Percentiles rank a stretch among this genome's conserved stretches.
Evolutionary conservation across 2,888 invertebrate genomes (phyloP).

Genomic region (Sclerodermus sp.): DNA sequence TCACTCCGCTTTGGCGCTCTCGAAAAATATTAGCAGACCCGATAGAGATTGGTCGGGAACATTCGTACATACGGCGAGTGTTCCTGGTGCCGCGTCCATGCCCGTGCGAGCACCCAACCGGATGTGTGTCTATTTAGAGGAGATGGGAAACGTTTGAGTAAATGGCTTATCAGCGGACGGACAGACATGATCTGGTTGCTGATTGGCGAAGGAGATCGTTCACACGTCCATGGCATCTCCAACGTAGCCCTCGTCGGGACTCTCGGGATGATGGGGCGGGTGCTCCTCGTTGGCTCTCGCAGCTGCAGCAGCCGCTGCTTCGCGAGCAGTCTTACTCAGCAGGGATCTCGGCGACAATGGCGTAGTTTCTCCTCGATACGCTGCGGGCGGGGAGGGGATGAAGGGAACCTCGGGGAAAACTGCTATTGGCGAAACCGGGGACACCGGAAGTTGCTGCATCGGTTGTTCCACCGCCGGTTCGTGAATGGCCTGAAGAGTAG

Average conservation of each 20-base stretch:
- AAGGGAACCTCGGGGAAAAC: slow-evolving; percentile 58
- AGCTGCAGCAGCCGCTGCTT: slow-evolving; percentile 62
- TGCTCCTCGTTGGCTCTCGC: slow-evolving; percentile 63
- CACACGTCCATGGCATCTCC: slow-evolving; percentile 65
- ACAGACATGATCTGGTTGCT: background rate
- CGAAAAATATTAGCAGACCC: no score
- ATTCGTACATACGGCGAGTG: no score
- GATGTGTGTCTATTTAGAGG: no score
- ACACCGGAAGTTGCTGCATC: slow-evolving; percentile 33
- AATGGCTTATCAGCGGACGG: background rate
- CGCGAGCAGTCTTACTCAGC: slow-evolving; percentile 50
- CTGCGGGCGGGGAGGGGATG: slow-evolving; percentile 71
- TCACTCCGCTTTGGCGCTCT: no score
- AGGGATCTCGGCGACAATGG: slow-evolving; percentile 60
- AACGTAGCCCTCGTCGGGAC: slow-evolving; percentile 86
- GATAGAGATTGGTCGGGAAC: no score
- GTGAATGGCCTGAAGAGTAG: slow-evolving; percentile 30
- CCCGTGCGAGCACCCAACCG: no score
- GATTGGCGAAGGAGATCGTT: slow-evolving; percentile 10
- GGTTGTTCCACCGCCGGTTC: slow-evolving; percentile 46
- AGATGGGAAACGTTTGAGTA: no score
- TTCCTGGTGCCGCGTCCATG: no score
- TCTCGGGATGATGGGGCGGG: slow-evolving; percentile 65
- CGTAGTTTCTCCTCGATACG: slow-evolving; percentile 67
- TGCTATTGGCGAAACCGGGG: slow-evolving; percentile 43